These are phyloP conservation scores for Cantharis lateralis DNA, from an alignment of 2,888 invertebrate species.

Conservation along the genomic window DNA sequence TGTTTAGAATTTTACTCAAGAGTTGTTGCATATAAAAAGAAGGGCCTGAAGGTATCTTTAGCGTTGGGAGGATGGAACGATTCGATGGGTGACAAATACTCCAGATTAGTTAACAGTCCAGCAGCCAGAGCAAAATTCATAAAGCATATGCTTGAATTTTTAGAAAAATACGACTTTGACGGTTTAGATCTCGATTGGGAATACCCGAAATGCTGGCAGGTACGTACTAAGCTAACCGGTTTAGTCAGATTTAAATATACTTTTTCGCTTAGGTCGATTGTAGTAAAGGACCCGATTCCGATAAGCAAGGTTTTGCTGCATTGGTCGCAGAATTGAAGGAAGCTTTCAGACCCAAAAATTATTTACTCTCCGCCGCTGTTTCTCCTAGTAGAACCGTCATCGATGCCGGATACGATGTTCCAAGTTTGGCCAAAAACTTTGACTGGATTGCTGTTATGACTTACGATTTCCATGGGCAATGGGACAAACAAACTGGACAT, in stretches of 20 bases:
- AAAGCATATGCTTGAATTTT: slow-evolving; percentile 73
- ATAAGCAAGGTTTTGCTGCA: slow-evolving; percentile 78
- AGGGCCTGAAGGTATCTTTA: slow-evolving; percentile 82
- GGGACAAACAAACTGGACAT: slow-evolving; percentile 91
- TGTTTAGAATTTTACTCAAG: slow-evolving; percentile 79
- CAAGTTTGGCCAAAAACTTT: slow-evolving; percentile 71
- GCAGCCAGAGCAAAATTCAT: slow-evolving; percentile 75
- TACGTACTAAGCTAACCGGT: slow-evolving; percentile 39
- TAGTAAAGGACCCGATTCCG: slow-evolving; percentile 80
- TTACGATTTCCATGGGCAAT: slow-evolving; percentile 89
- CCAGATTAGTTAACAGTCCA: slow-evolving; percentile 78
- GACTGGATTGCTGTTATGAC: slow-evolving; percentile 95
- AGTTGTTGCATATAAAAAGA: slow-evolving; percentile 76
- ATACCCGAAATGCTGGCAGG: slow-evolving; percentile 90
- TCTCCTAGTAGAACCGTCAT: slow-evolving; percentile 88
- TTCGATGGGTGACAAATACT: slow-evolving; percentile 88
- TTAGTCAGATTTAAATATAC: not conserved
- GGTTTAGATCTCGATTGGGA: slow-evolving; percentile 97
- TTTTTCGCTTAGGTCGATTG: slow-evolving; percentile 71
- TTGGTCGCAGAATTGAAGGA: slow-evolving; percentile 74
- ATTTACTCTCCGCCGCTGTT: slow-evolving; percentile 81
- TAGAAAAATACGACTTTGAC: slow-evolving; percentile 83
- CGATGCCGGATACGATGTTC: slow-evolving; percentile 83
- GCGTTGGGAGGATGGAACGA: slow-evolving; percentile 97
- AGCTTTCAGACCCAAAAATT: slow-evolving; percentile 53